These are phyloP conservation scores for Neoarius graeffei DNA, from an alignment of 2,113 vertebrate species.

Conservation along the genomic window DNA sequence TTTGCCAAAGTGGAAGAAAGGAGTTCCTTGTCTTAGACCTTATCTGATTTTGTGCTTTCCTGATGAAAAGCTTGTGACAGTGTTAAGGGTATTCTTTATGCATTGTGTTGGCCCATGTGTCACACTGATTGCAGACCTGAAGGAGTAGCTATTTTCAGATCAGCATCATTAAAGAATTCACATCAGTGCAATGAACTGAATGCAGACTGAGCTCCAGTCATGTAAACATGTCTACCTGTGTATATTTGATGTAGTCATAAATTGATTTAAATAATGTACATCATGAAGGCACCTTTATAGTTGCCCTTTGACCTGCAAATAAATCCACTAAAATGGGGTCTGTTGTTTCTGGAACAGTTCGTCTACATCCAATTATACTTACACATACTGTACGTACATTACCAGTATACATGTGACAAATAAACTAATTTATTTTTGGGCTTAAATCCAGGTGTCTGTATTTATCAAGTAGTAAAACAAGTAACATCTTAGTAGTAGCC, in stretches of 20 bases:
- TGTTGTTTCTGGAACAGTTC: background rate
- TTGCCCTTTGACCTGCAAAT: background rate
- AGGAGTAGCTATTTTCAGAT: constrained; percentile 59
- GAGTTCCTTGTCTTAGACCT: constrained; percentile 56
- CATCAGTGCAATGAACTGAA: background rate
- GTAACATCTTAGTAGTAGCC: background rate
- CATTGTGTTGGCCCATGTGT: constrained; percentile 55
- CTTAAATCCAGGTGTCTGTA: background rate
- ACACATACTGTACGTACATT: background rate
- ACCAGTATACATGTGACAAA: background rate
- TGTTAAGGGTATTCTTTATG: constrained; percentile 55
- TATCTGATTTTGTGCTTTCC: constrained; percentile 61
- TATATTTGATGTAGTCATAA: background rate
- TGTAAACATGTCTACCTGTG: background rate
- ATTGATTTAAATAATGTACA: background rate
- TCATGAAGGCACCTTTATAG: background rate
- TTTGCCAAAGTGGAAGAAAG: constrained; percentile 61
- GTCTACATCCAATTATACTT: background rate
- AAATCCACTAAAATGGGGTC: background rate
- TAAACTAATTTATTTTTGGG: background rate
- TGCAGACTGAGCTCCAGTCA: background rate
- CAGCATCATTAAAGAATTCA: constrained; percentile 33
- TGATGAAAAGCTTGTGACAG: constrained; percentile 70
- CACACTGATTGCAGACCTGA: constrained; percentile 37
- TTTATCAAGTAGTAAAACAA: background rate